Evolutionary conservation across 2,888 invertebrate species (phyloP), one percentile per base, ranked within the genome.

Genomic region (Cheilosia soror): DNA sequence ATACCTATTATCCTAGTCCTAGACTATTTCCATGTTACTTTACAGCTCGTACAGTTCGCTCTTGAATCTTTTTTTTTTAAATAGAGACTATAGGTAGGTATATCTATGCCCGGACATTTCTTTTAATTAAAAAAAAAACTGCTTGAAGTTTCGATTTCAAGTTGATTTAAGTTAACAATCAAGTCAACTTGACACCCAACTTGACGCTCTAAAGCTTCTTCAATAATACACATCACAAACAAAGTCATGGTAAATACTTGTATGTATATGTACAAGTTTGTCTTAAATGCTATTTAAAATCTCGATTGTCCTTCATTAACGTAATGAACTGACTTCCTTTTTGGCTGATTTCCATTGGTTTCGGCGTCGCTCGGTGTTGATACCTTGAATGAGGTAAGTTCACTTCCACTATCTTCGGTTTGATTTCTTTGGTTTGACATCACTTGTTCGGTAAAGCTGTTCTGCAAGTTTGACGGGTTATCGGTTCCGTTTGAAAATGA

Each of bases 261-360:
- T 29, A 29, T 27, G 5, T 51, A 51, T 51, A 57, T 53, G 25
- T 53, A 65, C 63, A 72, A 31, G 25, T 53, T 60, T 58, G 5
- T 42, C 49, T 29, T 42, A 63, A 51, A 27, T 27, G 5, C 29
- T 9, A 40, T 47, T 73, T 86, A 86, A 47, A 86, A 68, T 65
- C 47, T 78, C 4, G 86, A 86, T 44, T 42, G 73, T 57, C 82
- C 86, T 82, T 86, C 86, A 82, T 86, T 86, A 82, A 86, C 82
- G 78, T 86, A 86, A 86, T 86, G 82, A 82, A 86, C 82, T 69
- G 86, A 82, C 82, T 82, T 86, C 15, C 33, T 49, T 37, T 76
- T 81, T 57, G 62, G 60, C 31, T 66, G 85, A 44, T 4, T 55
- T 51, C 58, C 42, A 76, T 69, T 69, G 9, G 31, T 42, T 5